Percentiles rank a stretch among this genome's conserved stretches.
These are phyloP conservation scores for Cryptus armator DNA, from an alignment of 2,888 invertebrate genomes.

Conservation along the genomic window DNA sequence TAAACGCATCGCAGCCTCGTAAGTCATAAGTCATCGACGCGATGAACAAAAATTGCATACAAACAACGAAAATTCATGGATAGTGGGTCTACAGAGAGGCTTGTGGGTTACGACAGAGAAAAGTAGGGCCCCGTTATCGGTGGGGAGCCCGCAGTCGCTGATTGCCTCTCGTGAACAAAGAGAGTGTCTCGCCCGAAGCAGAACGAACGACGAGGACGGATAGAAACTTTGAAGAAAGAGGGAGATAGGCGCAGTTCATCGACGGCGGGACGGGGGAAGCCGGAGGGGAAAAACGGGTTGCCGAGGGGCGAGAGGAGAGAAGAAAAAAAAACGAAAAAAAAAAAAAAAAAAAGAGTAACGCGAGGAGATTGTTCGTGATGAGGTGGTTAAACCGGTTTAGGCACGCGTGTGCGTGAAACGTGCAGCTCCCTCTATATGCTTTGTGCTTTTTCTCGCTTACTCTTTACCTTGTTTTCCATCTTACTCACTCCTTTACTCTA, in stretches of 20 bases:
- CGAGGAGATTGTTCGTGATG: slow-evolving; percentile 84
- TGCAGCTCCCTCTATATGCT: slow-evolving; percentile 59
- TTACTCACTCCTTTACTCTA: slow-evolving; percentile 64
- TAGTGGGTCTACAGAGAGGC: slow-evolving; percentile 82
- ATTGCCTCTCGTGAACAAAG: slow-evolving; percentile 82
- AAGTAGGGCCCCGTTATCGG: slow-evolving; percentile 84
- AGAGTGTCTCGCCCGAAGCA: slow-evolving; percentile 73
- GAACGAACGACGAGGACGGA: slow-evolving; percentile 76
- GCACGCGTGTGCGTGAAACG: slow-evolving; percentile 78
- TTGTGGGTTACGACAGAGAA: slow-evolving; percentile 84
- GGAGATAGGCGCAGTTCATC: slow-evolving; percentile 60
- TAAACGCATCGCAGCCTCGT: slow-evolving; percentile 9
- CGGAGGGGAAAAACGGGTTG: slow-evolving; percentile 62
- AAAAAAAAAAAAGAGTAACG: slow-evolving; percentile 78
- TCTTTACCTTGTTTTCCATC: slow-evolving; percentile 54
- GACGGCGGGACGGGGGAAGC: slow-evolving; percentile 55
- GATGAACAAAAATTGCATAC: neutral
- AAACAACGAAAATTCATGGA: slow-evolving; percentile 1
- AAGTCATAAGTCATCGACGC: neutral
- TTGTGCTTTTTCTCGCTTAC: slow-evolving; percentile 60
- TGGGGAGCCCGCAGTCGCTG: slow-evolving; percentile 77
- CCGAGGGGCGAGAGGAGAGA: slow-evolving; percentile 24
- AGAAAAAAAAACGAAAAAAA: slow-evolving; percentile 40
- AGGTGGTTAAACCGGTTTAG: slow-evolving; percentile 85
- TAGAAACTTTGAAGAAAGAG: slow-evolving; percentile 51